Evolutionary conservation across 2,113 vertebrate genomes (phyloP), one percentile per base, ranked within the genome.

Genomic region (Sphaerodactylus townsendi): DNA sequence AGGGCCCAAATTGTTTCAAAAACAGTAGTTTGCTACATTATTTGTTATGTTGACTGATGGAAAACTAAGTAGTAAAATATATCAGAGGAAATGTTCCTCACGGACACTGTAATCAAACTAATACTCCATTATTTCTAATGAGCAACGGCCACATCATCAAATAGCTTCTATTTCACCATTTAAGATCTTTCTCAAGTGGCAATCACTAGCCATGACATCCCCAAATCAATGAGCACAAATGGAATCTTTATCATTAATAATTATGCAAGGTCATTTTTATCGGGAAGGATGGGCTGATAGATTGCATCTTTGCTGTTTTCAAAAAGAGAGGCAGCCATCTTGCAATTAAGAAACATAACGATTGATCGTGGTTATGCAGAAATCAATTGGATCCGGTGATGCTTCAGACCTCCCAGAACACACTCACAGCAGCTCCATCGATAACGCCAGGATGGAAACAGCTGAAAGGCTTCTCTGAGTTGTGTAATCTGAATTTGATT

Each of bases 241-340:
- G 88, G 78, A 82, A 87, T 92, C 90, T 92, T 93, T 91, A 92
- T 92, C 87, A 88, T 62, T 86, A 91, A 86, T 91, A 90, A 92
- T 93, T 93, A 89, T 86, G 91, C 0, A 0, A 90, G 77, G 82
- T 84, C 85, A 88, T 87, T 92, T 92, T 87, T 87, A 86, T 85
- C 88, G 82, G 71, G 87, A 53, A 56, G 72, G 13, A 48, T 86
- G 85, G 85, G 87, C 83, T 91, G 81, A 91, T 82, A 84, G 86
- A 93, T 88, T 87, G 71, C 46, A 86, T 75, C 87, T 71, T 92
- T 91, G 89, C 86, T 89, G 74, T 89, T 93, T 90, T 89, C 89
- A 90, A 88, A 92, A 86, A 35, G 78, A 85, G 50, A 87, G 84
- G 65, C 81, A 84, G 68, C 81, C 89, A 62, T 89, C 91, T 91